These are phyloP conservation scores for Lepeophtheirus nordmannii DNA, from an alignment of 2,888 invertebrate species.

Conservation along the genomic window DNA sequence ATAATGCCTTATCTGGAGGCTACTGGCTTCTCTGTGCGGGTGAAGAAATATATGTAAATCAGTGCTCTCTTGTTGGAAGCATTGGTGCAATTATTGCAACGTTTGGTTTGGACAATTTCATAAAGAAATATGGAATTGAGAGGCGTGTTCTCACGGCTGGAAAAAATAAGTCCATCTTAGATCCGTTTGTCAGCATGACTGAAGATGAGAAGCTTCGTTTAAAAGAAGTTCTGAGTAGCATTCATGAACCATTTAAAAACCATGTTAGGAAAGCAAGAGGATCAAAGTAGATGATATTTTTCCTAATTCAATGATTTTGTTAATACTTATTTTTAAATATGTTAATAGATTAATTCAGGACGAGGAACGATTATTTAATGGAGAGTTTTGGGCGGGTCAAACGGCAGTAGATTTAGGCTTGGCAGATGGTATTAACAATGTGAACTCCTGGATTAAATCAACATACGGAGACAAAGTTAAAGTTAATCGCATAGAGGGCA, in stretches of 20 bases:
- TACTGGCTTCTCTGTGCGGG: constrained; percentile 19
- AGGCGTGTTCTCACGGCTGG: constrained; percentile 16
- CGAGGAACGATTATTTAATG: constrained; percentile 11
- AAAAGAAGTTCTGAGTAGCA: not conserved
- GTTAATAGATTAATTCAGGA: not conserved
- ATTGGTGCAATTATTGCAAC: constrained; percentile 18
- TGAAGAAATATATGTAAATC: not conserved
- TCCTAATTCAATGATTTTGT: too few relatives aligned
- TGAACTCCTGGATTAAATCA: not conserved
- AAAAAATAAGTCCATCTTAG: constrained; percentile 5
- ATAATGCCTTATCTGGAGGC: constrained; percentile 17
- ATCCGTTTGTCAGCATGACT: constrained; percentile 4
- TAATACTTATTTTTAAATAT: too few relatives aligned
- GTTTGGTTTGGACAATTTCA: constrained; percentile 17
- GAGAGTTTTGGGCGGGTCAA: constrained; percentile 14
- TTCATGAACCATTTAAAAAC: constrained; percentile 19
- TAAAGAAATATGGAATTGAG: constrained; percentile 15
- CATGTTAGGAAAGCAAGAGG: constrained; percentile 3
- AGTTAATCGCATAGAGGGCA: not conserved
- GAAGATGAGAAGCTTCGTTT: constrained; percentile 3
- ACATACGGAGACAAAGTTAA: not conserved
- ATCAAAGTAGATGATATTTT: too few relatives aligned
- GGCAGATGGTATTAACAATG: constrained; percentile 16
- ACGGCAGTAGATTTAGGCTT: constrained; percentile 14
- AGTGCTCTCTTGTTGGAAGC: constrained; percentile 12